phyloP scores from a whole-genome alignment of 2,888 invertebrate species.

The Conops quadrifasciatus region DNA sequence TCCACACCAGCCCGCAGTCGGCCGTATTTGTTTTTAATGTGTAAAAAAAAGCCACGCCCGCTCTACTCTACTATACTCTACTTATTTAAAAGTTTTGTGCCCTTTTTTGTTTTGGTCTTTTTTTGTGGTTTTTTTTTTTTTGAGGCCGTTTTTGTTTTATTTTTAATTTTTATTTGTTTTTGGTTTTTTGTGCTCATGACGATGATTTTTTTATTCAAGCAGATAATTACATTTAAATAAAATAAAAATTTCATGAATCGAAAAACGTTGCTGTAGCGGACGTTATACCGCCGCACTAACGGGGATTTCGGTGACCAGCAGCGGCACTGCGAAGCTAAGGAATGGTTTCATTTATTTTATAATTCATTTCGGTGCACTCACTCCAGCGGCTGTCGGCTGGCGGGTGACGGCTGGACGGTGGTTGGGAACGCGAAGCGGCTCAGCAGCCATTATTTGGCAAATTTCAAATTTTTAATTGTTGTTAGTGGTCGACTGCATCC shows the following conservation, averaged over 20 bases:
- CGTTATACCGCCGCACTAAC: conserved; percentile 17
- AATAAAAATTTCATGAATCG: conserved; percentile 62
- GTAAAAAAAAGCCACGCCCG: conserved; percentile 63
- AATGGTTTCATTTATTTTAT: conserved; percentile 41
- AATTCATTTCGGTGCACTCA: conserved; percentile 55
- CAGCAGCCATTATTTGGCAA: conserved; percentile 9
- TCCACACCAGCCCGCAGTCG: conserved; percentile 46
- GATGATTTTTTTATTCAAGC: conserved; percentile 61
- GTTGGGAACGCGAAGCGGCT: background rate
- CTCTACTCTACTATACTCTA: conserved; percentile 37
- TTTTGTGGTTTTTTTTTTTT: conserved; percentile 39
- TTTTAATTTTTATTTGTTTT: conserved; percentile 30
- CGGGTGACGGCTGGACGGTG: background rate
- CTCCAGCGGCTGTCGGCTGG: conserved; percentile 48
- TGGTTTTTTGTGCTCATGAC: conserved; percentile 50
- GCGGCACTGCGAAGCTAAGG: background rate
- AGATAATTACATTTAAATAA: conserved; percentile 66
- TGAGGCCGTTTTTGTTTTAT: background rate
- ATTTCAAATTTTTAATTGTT: conserved; percentile 27
- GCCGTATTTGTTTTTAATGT: conserved; percentile 50
- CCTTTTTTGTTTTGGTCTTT: conserved; percentile 42
- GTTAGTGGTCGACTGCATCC: background rate
- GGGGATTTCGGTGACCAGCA: background rate
- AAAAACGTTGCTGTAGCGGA: conserved; percentile 43
- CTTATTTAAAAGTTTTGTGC: conserved; percentile 34